phyloP scores from a whole-genome alignment of 2,797 vertebrate genomes.

The Poliocrania exsul region DNA sequence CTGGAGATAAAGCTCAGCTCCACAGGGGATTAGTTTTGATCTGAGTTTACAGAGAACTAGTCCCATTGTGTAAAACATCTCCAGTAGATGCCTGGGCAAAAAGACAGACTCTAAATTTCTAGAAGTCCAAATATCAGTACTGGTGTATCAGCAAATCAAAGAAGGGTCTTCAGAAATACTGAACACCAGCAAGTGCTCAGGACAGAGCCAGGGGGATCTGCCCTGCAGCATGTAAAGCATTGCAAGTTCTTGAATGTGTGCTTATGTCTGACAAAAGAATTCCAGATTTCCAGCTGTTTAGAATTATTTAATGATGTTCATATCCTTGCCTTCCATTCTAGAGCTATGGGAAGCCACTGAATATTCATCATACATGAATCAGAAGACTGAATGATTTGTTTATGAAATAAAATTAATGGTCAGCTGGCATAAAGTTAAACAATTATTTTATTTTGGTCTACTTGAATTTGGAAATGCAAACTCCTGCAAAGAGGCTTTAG shows the following conservation, averaged over 20 bases:
- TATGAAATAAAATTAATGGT: slow-evolving; percentile 7
- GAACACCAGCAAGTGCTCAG: neutral
- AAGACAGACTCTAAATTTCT: neutral
- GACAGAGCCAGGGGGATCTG: neutral
- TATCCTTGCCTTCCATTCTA: neutral
- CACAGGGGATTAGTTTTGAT: neutral
- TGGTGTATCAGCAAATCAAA: neutral
- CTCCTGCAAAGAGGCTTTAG: neutral
- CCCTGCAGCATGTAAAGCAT: neutral
- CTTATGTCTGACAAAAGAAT: neutral
- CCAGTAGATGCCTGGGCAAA: neutral
- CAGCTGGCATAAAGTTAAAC: neutral
- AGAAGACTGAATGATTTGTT: neutral
- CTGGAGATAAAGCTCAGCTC: neutral
- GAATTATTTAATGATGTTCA: neutral
- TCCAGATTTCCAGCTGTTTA: neutral
- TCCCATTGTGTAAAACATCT: neutral
- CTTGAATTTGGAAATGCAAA: neutral
- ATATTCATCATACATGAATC: neutral
- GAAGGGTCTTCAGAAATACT: neutral
- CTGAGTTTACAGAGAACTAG: neutral
- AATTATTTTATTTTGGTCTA: neutral
- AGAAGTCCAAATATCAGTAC: neutral
- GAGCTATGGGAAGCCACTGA: neutral
- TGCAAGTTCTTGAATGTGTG: neutral